Conservation (phyloP, 2,113 vertebrate genomes). For the Microtus oregoni region DNA sequence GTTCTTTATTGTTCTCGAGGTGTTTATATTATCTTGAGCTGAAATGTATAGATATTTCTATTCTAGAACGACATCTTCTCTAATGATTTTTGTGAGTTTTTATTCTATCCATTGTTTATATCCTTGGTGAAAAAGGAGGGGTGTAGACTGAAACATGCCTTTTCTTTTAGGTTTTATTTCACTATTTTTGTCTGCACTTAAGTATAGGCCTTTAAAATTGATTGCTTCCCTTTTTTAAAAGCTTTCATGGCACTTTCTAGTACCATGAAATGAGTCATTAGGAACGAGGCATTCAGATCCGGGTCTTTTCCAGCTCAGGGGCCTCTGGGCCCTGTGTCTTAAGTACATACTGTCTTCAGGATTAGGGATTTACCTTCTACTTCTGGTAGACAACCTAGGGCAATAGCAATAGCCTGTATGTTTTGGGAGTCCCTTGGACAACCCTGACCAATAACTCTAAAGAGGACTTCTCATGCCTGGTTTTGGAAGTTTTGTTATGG, state of each 20-base stretch:
- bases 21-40: neutral
- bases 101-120: neutral
- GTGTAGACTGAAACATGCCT: neutral
- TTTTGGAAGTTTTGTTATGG: neutral
- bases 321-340: neutral
- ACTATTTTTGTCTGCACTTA: slow-evolving; percentile 32
- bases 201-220: slow-evolving; percentile 26
- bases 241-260: neutral
- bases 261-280: neutral
- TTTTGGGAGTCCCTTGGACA: neutral
- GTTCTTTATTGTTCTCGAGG: slow-evolving; percentile 10
- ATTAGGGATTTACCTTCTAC: neutral
- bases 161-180: slow-evolving; percentile 18
- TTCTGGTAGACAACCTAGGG: neutral
- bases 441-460: neutral
- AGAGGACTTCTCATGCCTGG: too few relatives aligned
- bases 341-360: neutral
- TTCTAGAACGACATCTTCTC: slow-evolving; percentile 8
- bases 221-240: neutral
- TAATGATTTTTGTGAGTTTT: slow-evolving; percentile 2
- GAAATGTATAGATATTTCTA: neutral
- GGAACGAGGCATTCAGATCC: neutral
- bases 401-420: neutral
- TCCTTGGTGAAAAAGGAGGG: slow-evolving; percentile 21
- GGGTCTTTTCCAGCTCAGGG: neutral